phyloP scores from a whole-genome alignment of 2,888 invertebrate genomes.

The Habrosyne pyritoides region DNA sequence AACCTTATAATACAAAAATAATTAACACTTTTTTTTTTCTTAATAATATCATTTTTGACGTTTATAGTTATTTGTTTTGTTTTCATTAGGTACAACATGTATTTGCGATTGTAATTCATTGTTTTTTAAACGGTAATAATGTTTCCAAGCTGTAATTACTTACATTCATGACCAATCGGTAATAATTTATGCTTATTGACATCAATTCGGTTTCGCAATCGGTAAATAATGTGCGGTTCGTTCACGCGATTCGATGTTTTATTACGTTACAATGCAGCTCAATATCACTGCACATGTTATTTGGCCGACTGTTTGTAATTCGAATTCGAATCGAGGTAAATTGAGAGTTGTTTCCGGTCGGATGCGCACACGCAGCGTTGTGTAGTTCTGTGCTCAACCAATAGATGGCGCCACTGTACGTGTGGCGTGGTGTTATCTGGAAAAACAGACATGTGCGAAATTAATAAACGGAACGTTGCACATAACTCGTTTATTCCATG shows the following conservation, averaged over 20 bases:
- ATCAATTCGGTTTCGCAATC: not conserved
- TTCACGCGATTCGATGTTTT: slow-evolving; percentile 17
- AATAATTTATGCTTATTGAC: not conserved
- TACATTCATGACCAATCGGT: slow-evolving; percentile 2
- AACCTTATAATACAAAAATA: slow-evolving; percentile 6
- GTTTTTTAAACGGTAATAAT: not conserved
- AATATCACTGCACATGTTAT: slow-evolving; percentile 31
- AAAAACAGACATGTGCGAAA: slow-evolving; percentile 33
- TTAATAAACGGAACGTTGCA: slow-evolving; percentile 4
- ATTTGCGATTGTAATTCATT: not conserved
- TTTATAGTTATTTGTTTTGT: slow-evolving; percentile 5
- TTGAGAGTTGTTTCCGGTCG: slow-evolving; percentile 55
- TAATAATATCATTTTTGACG: not conserved
- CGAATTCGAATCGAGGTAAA: slow-evolving; percentile 58
- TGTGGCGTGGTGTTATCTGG: slow-evolving; percentile 78
- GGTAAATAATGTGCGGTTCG: not conserved
- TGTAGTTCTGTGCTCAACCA: slow-evolving; percentile 40
- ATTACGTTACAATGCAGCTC: slow-evolving; percentile 18
- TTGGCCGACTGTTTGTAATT: slow-evolving; percentile 51
- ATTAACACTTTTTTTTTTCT: not conserved
- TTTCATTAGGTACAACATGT: not conserved
- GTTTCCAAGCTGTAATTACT: not conserved
- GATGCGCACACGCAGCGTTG: slow-evolving; percentile 37
- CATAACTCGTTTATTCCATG: not conserved
- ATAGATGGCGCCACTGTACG: slow-evolving; percentile 50